Conservation (phyloP, 2,797 vertebrate genomes). For the Propithecus perrieri region DNA sequence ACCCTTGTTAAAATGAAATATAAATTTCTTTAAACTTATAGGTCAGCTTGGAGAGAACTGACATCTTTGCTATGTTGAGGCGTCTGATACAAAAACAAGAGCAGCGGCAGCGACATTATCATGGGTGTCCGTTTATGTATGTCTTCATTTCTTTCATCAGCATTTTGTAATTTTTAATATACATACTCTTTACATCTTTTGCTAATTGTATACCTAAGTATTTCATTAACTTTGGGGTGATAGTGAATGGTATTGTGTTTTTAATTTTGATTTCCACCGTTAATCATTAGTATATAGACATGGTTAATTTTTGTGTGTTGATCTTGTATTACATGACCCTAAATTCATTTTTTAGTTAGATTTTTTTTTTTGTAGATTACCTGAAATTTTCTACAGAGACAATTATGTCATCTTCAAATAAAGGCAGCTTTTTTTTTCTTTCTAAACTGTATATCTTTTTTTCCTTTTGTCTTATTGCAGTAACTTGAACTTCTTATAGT, state of each 20-base stretch:
- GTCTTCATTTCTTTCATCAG: not conserved
- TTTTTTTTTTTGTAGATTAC: not conserved
- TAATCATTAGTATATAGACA: not conserved
- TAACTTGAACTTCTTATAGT: not conserved
- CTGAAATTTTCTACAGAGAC: not conserved
- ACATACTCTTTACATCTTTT: not conserved
- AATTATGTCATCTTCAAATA: not conserved
- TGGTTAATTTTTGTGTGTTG: not conserved
- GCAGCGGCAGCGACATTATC: not conserved
- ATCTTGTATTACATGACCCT: not conserved
- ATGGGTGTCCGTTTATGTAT: not conserved
- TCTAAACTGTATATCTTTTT: not conserved
- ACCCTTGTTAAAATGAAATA: not conserved
- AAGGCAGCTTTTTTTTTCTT: not conserved
- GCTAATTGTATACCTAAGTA: not conserved
- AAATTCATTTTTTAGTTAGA: not conserved
- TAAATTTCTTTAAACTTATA: not conserved
- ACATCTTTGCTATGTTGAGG: not conserved
- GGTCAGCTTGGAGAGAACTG: not conserved
- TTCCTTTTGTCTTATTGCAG: not conserved
- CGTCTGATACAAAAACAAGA: not conserved
- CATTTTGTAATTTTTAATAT: not conserved
- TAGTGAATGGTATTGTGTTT: not conserved
- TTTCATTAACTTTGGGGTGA: not conserved
- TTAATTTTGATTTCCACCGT: not conserved